phyloP scores from a whole-genome alignment of 2,797 vertebrate genomes.

The Clarias platycephalus region DNA sequence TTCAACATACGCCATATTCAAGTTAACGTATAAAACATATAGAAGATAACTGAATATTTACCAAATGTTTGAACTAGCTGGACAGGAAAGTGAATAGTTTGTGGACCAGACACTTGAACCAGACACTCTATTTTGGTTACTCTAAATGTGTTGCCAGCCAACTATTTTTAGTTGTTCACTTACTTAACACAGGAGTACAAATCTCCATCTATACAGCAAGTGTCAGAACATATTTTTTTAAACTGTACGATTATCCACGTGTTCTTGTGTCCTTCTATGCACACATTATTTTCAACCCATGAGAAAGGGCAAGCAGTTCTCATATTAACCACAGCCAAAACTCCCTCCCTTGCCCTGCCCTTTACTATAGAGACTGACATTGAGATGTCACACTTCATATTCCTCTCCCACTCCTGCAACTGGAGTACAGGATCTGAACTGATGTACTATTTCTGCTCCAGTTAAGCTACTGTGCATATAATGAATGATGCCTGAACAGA shows the following conservation, averaged over 20 bases:
- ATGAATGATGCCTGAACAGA: slow-evolving; percentile 13
- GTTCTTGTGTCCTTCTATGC: not conserved
- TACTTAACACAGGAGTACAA: slow-evolving; percentile 5
- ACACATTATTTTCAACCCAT: not conserved
- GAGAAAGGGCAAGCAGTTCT: slow-evolving; percentile 25
- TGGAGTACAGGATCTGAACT: slow-evolving; percentile 27
- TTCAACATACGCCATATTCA: not conserved
- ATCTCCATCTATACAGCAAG: not conserved
- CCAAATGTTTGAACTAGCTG: slow-evolving; percentile 1
- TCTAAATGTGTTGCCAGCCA: not conserved
- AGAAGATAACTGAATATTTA: not conserved
- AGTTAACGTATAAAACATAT: not conserved
- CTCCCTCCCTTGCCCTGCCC: slow-evolving; percentile 20
- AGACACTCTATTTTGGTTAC: slow-evolving; percentile 7
- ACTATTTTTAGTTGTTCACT: slow-evolving; percentile 11
- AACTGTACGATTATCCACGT: not conserved
- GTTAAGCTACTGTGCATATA: not conserved
- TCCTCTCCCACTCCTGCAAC: slow-evolving; percentile 29
- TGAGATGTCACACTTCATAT: slow-evolving; percentile 43
- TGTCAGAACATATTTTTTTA: not conserved
- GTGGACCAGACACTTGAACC: slow-evolving; percentile 7
- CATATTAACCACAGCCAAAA: slow-evolving; percentile 34
- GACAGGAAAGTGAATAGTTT: slow-evolving; percentile 12
- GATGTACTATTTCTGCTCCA: slow-evolving; percentile 20
- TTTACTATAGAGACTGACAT: slow-evolving; percentile 33